These are phyloP conservation scores for Paguma larvata DNA, from an alignment of 2,797 vertebrate species.

Conservation along the genomic window DNA sequence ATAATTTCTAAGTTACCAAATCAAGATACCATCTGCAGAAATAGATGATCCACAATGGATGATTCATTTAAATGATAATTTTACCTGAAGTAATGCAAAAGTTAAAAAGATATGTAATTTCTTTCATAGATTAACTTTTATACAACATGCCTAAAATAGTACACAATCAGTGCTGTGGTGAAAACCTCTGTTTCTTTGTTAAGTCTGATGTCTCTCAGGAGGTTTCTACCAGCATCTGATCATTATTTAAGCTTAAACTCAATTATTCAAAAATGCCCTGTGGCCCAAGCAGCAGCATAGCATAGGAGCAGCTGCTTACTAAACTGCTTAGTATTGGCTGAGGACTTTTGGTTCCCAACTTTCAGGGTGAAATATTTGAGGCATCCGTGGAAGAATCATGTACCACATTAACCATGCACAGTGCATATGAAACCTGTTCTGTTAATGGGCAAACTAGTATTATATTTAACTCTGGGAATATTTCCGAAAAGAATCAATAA, in stretches of 20 bases:
- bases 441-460: slow-evolving; percentile 27
- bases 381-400: not conserved
- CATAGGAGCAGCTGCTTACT: slow-evolving; percentile 2
- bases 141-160: not conserved
- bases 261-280: slow-evolving; percentile 70
- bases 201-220: slow-evolving; percentile 73
- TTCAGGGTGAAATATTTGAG: slow-evolving; percentile 64
- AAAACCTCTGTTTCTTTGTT: slow-evolving; percentile 66
- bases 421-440: slow-evolving; percentile 56
- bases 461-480: slow-evolving; percentile 65
- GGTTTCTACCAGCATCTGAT: slow-evolving; percentile 71
- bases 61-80: not conserved
- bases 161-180: not conserved
- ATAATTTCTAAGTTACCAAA: slow-evolving; percentile 37
- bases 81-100: not conserved
- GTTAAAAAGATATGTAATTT: slow-evolving; percentile 29
- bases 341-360: slow-evolving; percentile 45
- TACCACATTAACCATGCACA: not conserved
- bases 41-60: not conserved
- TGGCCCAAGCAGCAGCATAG: slow-evolving; percentile 3
- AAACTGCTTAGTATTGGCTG: slow-evolving; percentile 5
- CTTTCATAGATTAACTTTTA: slow-evolving; percentile 30
- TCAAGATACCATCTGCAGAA: slow-evolving; percentile 15
- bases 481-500: slow-evolving; percentile 73
- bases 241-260: slow-evolving; percentile 80